phyloP scores from a whole-genome alignment of 2,888 invertebrate genomes.

The Tridacna crocea region DNA sequence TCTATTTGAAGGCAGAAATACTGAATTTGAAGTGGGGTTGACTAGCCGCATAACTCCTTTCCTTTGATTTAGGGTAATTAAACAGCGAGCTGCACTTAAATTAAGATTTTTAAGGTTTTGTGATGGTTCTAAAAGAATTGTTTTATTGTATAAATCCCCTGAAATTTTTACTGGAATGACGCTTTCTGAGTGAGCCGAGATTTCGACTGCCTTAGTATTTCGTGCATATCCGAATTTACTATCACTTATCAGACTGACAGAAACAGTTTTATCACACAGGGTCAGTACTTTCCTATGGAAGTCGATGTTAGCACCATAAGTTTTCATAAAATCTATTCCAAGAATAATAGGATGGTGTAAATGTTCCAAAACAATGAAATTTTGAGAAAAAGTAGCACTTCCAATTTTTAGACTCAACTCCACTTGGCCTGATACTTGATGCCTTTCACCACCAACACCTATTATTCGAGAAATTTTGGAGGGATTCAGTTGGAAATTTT shows the following conservation, averaged over 20 bases:
- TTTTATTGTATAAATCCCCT: neutral
- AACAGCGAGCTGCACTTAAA: neutral
- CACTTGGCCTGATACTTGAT: neutral
- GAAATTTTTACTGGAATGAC: neutral
- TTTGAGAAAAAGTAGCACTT: neutral
- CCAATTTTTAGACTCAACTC: neutral
- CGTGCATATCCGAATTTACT: neutral
- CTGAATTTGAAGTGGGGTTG: too few species aligned
- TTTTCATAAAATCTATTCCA: slow-evolving; percentile 53
- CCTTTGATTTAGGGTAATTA: neutral
- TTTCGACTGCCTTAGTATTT: neutral
- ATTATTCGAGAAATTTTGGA: neutral
- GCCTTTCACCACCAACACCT: slow-evolving; percentile 1
- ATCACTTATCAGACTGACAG: neutral
- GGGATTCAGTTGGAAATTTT: too few species aligned
- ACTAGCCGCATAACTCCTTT: neutral
- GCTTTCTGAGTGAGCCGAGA: neutral
- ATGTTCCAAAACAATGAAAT: slow-evolving; percentile 35
- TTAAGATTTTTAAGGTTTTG: too few species aligned
- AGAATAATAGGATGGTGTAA: slow-evolving; percentile 50
- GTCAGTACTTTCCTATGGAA: slow-evolving; percentile 26
- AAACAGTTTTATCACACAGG: neutral
- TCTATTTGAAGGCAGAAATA: slow-evolving; percentile 1
- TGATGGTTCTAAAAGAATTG: too few species aligned
- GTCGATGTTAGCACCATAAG: slow-evolving; percentile 45